Evolutionary conservation across 2,113 vertebrate species (phyloP), one percentile per base, ranked within the genome.

Genomic region (Silurus asotus): DNA sequence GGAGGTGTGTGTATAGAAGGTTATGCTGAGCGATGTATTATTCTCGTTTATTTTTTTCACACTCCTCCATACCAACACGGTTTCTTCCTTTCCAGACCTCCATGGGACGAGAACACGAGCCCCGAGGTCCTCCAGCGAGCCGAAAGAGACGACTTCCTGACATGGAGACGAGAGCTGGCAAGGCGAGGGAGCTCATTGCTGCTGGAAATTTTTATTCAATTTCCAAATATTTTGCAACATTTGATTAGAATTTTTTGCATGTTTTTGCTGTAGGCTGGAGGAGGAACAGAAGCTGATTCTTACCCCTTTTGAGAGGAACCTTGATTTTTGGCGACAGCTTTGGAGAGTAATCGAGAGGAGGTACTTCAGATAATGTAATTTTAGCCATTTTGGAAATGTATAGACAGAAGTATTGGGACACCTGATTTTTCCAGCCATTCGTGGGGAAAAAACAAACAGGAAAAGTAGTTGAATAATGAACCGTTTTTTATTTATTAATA

Each of bases 301-400:
- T 70, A 99, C 98, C 0, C 98, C 98, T 0, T 99, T 97, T 95
- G 98, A 99, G 93, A 95, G 97, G 84, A 99, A 99, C 91, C 89
- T 99, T 91, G 97, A 99, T 88, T 99, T 99, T 87, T 99, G 98
- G 98, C 96, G 98, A 84, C 98, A 99, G 86, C 95, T 99, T 55
- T 99, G 98, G 98, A 96, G 98, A 92, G 98, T 99, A 86, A 97
- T 99, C 55, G 98, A 99, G 92, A 96, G 98, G 88, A 99, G 98
- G 98, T 98, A 92, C 89, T 65, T 59, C 7, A 3, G 19, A 14
- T 62, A 23, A 82, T 2, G 28, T 45, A 17, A 62, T 49, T 62
- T 19, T 3, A n/a, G 61, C 13, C 1, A 49, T 65, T 23, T 67
- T 53, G 2, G 28, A 48, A 37, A 37, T 37, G 37, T 37, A 37